Conservation (phyloP, 1,140 invertebrate species). For the Reticulitermes speratus region DNA sequence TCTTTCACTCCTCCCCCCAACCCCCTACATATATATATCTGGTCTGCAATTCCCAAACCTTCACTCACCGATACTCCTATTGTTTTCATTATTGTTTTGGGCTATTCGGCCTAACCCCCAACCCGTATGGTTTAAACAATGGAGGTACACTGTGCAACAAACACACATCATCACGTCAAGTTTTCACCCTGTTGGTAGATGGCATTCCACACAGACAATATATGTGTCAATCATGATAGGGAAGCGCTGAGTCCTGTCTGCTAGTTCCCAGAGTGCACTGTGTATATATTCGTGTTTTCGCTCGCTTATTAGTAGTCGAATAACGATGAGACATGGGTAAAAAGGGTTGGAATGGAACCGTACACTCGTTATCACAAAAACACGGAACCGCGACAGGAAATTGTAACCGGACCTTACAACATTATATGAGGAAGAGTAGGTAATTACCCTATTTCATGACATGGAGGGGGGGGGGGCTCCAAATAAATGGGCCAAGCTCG, state of each 20-base stretch:
- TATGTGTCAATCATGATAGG: conserved; percentile 2
- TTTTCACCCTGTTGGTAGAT: background rate
- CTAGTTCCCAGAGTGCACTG: no score
- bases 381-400: background rate
- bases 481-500: background rate
- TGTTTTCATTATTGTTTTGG: conserved; percentile 30
- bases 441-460: background rate
- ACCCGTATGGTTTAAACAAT: background rate
- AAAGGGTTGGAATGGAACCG: background rate
- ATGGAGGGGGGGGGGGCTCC: background rate
- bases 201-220: background rate
- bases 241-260: background rate
- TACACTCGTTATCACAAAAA: conserved; percentile 9
- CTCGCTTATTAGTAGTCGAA: background rate
- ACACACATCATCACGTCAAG: conserved; percentile 1
- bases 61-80: conserved; percentile 23
- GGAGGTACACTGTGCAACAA: conserved; percentile 13
- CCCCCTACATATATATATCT: background rate
- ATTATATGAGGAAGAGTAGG: background rate
- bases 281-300: background rate
- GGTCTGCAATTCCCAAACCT: background rate
- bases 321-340: conserved; percentile 2
- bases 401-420: background rate
- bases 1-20: background rate
- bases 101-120: background rate